These are phyloP conservation scores for Oryzias celebensis DNA, from an alignment of 2,113 vertebrate species.

Conservation along the genomic window DNA sequence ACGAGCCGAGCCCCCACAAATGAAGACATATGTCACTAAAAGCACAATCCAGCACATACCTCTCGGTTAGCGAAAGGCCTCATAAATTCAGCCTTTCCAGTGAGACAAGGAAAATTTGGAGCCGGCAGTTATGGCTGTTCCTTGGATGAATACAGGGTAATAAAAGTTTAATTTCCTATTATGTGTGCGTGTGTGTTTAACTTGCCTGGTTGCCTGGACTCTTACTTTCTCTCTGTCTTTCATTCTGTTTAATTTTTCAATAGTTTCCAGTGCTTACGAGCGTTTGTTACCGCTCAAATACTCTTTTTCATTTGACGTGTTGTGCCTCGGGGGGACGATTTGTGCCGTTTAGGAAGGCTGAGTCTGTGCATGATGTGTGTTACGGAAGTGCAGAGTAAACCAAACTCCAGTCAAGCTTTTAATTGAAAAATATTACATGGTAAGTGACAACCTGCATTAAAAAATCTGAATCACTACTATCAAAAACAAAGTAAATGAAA, in stretches of 20 bases:
- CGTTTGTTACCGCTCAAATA: conserved; percentile 39
- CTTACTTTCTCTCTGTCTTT: conserved; percentile 32
- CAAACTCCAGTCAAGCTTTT: conserved; percentile 4
- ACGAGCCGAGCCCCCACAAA: conserved; percentile 74
- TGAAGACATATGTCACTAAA: conserved; percentile 79
- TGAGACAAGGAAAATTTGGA: conserved; percentile 74
- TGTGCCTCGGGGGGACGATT: conserved; percentile 37
- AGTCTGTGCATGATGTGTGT: conserved; percentile 22
- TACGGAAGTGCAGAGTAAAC: conserved; percentile 22
- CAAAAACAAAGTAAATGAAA: too few species aligned
- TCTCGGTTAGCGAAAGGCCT: conserved; percentile 68
- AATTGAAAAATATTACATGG: conserved; percentile 17
- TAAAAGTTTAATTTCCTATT: conserved; percentile 82
- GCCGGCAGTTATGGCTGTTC: conserved; percentile 70
- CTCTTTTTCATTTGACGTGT: conserved; percentile 36
- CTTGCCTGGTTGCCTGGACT: conserved; percentile 59
- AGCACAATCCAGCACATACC: conserved; percentile 67
- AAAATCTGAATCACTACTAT: not conserved
- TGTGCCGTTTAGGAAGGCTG: conserved; percentile 30
- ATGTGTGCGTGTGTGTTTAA: conserved; percentile 75
- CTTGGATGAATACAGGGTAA: conserved; percentile 76
- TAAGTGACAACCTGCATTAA: conserved; percentile 8
- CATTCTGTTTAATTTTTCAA: conserved; percentile 30
- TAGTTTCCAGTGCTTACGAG: conserved; percentile 59
- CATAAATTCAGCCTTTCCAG: conserved; percentile 75